These are phyloP conservation scores for Semnornis frantzii DNA, from an alignment of 2,113 vertebrate species.

Conservation along the genomic window DNA sequence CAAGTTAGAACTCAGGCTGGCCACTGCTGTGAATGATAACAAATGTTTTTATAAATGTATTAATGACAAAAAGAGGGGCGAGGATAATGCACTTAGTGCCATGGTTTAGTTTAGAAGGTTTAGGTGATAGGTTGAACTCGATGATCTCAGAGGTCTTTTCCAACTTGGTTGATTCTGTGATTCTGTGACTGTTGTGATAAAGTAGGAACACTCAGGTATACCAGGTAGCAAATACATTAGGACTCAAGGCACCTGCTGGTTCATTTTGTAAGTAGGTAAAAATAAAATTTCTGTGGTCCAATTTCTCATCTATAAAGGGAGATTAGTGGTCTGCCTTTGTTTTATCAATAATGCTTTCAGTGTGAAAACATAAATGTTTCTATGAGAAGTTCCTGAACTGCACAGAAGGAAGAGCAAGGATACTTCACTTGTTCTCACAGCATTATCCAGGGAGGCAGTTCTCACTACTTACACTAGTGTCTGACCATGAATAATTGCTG, in stretches of 20 bases:
- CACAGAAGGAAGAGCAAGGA: not conserved
- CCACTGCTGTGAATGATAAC: too few relatives aligned
- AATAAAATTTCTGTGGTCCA: not conserved
- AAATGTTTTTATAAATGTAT: too few relatives aligned
- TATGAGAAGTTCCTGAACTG: not conserved
- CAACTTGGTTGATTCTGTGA: too few relatives aligned
- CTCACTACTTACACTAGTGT: not conserved
- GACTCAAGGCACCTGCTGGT: not conserved
- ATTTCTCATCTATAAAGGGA: not conserved
- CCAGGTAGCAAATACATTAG: not conserved
- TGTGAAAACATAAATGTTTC: not conserved
- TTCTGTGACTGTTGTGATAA: not conserved
- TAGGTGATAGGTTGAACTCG: too few relatives aligned
- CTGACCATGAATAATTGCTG: slow-evolving; percentile 2
- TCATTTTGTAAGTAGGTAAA: not conserved
- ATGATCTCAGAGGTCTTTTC: too few relatives aligned
- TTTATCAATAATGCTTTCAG: not conserved
- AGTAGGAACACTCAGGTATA: not conserved
- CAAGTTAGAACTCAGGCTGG: too few relatives aligned
- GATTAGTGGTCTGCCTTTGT: not conserved
- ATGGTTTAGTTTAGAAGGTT: too few relatives aligned
- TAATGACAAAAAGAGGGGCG: too few relatives aligned
- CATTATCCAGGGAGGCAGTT: not conserved
- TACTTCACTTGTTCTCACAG: not conserved
- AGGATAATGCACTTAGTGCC: too few relatives aligned